Percentiles rank a stretch among this genome's conserved stretches.
These are phyloP conservation scores for Ptiloglossa arizonensis DNA, from an alignment of 1,140 invertebrate species.

Conservation along the genomic window DNA sequence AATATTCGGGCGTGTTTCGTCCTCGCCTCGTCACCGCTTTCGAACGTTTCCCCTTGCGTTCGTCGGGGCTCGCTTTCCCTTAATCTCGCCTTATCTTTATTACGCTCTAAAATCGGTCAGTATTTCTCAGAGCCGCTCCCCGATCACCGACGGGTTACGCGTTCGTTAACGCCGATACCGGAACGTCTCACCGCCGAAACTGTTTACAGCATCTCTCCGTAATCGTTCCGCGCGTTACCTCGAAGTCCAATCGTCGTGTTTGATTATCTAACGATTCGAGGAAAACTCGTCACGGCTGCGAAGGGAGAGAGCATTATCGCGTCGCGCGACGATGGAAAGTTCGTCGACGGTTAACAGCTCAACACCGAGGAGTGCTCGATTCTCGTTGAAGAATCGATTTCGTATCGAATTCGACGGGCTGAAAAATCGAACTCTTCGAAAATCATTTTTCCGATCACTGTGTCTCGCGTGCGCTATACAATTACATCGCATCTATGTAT, in stretches of 20 bases:
- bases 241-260: constrained; percentile 10
- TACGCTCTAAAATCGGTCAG: constrained; percentile 6
- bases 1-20: neutral
- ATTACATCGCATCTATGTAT: too few species aligned
- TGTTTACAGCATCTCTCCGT: constrained; percentile 41
- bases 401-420: too few species aligned
- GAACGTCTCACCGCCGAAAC: constrained; percentile 22
- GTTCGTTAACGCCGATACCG: constrained; percentile 32
- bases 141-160: constrained; percentile 24
- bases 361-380: too few species aligned
- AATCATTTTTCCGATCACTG: too few species aligned
- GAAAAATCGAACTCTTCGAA: too few species aligned
- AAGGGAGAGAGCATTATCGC: constrained; percentile 31
- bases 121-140: constrained; percentile 36
- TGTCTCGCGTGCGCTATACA: too few species aligned
- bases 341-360: neutral
- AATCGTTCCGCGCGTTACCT: constrained; percentile 21
- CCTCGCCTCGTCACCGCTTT: neutral
- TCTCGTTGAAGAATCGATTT: too few species aligned
- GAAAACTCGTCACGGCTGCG: constrained; percentile 19
- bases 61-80: neutral
- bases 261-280: constrained; percentile 21
- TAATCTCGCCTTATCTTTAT: constrained; percentile 53
- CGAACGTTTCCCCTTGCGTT: neutral
- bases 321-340: neutral